A percentile compares a stretch with the other conserved stretches of the same genome.
Evolutionary conservation across 1,140 invertebrate genomes (phyloP).

Genomic region (Aphelinus atriplicis): DNA sequence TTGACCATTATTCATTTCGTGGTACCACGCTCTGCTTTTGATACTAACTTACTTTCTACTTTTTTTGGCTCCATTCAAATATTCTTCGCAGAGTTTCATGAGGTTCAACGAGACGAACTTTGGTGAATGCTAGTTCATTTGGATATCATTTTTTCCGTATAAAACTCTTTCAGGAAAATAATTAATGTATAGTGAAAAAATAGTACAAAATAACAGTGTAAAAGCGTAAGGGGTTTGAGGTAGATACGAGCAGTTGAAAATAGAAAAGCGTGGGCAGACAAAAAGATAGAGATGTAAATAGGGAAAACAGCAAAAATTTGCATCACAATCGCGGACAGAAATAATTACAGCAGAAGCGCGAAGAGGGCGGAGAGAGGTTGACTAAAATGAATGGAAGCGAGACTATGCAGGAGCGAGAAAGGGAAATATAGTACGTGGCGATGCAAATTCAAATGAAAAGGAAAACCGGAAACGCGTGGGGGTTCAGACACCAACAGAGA

Average conservation of each 20-base stretch:
- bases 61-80: too few species aligned
- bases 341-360: slow-evolving; percentile 62
- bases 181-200: background rate
- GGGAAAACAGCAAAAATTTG: slow-evolving; percentile 62
- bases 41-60: too few species aligned
- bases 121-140: too few species aligned
- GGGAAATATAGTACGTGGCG: slow-evolving; percentile 43
- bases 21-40: too few species aligned
- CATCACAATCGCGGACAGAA: slow-evolving; percentile 64
- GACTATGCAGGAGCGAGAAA: slow-evolving; percentile 16
- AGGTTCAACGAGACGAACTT: too few species aligned
- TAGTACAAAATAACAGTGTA: slow-evolving; percentile 9
- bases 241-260: slow-evolving; percentile 18
- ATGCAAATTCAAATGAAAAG: slow-evolving; percentile 58
- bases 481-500: slow-evolving; percentile 43
- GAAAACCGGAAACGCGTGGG: slow-evolving; percentile 49
- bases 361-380: slow-evolving; percentile 38
- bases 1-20: too few species aligned
- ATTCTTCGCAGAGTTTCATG: too few species aligned
- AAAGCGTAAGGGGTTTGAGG: slow-evolving; percentile 17
- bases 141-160: background rate
- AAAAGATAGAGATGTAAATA: slow-evolving; percentile 46
- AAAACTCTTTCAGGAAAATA: background rate
- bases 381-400: slow-evolving; percentile 23
- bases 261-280: slow-evolving; percentile 31